These are phyloP conservation scores for Echinometra lucunter DNA, from an alignment of 53 echinoderm and acorn worm species.

Conservation along the genomic window DNA sequence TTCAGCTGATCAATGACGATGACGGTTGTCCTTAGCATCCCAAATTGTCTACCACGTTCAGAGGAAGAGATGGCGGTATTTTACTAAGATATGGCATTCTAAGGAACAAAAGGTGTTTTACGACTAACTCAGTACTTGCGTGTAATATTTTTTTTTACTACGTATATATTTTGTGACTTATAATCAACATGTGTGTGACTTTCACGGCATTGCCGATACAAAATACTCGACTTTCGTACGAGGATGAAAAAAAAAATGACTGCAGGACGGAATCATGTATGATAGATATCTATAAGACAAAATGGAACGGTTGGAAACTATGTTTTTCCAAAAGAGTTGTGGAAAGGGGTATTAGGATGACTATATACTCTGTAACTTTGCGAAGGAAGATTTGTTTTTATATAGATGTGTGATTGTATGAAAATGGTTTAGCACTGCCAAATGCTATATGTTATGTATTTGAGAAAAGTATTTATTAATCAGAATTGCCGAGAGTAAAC, in stretches of 20 bases:
- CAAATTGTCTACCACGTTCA: not conserved
- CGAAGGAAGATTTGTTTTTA: slow-evolving; percentile 3
- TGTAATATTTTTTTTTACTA: slow-evolving; percentile 50
- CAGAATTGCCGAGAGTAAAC: slow-evolving; percentile 7
- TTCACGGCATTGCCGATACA: slow-evolving; percentile 43
- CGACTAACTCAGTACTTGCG: slow-evolving; percentile 62
- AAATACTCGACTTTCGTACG: slow-evolving; percentile 5
- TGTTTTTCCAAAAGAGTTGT: not conserved
- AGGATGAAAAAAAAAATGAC: not conserved
- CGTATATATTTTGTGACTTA: slow-evolving; percentile 61
- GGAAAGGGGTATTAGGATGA: not conserved
- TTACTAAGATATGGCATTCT: slow-evolving; percentile 22
- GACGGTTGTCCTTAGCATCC: not conserved
- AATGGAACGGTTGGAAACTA: not conserved
- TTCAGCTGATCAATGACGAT: not conserved
- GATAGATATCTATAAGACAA: not conserved
- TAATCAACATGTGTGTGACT: slow-evolving; percentile 64
- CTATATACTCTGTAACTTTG: not conserved
- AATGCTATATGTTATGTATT: slow-evolving; percentile 29
- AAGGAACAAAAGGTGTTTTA: slow-evolving; percentile 21
- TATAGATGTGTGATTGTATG: slow-evolving; percentile 22
- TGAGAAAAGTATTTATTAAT: slow-evolving; percentile 36
- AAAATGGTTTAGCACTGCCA: slow-evolving; percentile 44
- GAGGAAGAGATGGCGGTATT: slow-evolving; percentile 37
- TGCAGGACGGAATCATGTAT: slow-evolving; percentile 6